Base-by-base conservation (phyloP, 1,140 invertebrate genomes). In the Neelides sp. region DNA sequence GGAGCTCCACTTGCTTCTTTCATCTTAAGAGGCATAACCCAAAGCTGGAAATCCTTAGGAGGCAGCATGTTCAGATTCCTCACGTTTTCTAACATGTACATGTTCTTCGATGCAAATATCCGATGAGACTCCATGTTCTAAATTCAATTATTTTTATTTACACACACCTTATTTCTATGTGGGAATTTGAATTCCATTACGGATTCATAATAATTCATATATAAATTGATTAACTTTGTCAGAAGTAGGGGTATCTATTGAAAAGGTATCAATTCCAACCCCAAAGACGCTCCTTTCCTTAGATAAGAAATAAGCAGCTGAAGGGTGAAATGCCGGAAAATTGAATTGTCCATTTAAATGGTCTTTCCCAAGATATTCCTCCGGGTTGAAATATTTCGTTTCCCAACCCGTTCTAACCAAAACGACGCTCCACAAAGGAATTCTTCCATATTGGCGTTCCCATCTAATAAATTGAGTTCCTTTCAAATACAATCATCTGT, bases 1-100 rank as follows among this genome's bases (percentile, higher is more conserved):
- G 77, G 76, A 13, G 70, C 75, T 50, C 75, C 75, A 20, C 70
- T 73, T 3, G 71, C 71, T 39, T 70, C 66, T 24, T 23, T 23
- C 17, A 78, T 64, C 55, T 74, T 76, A 62, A 77, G 67, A 0
- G 77, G 77, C 66, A 75, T 68, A 0, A 72, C 68, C n/a, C 74
- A 64, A 0, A 76, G 49, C 45, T 68, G 63, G 61, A 75, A 76
- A 7, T 68, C 69, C 62, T 69, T 69, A 65, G 55, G 30, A 12
- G 73, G 72, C 32, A 75, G 45, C 46, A 66, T 62, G 24, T 65
- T 64, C 4, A 66, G 54, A 24, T 74, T 61, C 24, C 70, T 69
- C 3, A 78, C 68, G 62, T 78, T 79, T 62, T 78, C 77, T 15
- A 79, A 63, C 26, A 68, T 68, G 54, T 73, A 78, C 15, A 78